Evolutionary conservation across 2,888 invertebrate species (phyloP).

Genomic region (Colletes collaris): DNA sequence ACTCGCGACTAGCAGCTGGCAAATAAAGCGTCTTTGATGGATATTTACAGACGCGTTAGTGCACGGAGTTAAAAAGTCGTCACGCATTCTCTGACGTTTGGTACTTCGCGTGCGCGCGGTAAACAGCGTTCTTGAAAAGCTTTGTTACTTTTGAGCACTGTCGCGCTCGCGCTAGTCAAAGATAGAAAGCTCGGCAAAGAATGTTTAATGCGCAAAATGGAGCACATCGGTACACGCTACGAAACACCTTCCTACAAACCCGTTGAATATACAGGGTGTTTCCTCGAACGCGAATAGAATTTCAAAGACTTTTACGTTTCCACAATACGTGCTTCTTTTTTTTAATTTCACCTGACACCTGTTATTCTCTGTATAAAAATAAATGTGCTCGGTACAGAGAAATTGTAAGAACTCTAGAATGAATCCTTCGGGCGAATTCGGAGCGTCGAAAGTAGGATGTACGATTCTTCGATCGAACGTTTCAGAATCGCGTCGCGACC

Average conservation of each 20-base stretch:
- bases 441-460: not conserved
- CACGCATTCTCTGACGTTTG: not conserved
- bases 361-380: too few species aligned
- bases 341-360: too few species aligned
- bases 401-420: not conserved
- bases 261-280: too few species aligned
- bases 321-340: too few species aligned
- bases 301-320: too few species aligned
- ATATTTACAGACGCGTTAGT: constrained; percentile 3
- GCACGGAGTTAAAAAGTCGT: constrained; percentile 1
- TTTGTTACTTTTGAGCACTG: not conserved
- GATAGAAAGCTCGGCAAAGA: not conserved
- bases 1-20: not conserved
- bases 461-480: constrained; percentile 22
- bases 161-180: not conserved
- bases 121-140: constrained; percentile 9
- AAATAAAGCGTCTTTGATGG: constrained; percentile 8
- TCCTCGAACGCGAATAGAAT: too few species aligned
- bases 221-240: too few species aligned
- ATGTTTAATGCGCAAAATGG: too few species aligned
- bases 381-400: not conserved
- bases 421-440: not conserved
- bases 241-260: too few species aligned
- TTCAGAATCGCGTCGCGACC: constrained; percentile 6
- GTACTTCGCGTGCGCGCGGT: not conserved